phyloP scores from a whole-genome alignment of 2,113 vertebrate species.

The Carassius carassius region DNA sequence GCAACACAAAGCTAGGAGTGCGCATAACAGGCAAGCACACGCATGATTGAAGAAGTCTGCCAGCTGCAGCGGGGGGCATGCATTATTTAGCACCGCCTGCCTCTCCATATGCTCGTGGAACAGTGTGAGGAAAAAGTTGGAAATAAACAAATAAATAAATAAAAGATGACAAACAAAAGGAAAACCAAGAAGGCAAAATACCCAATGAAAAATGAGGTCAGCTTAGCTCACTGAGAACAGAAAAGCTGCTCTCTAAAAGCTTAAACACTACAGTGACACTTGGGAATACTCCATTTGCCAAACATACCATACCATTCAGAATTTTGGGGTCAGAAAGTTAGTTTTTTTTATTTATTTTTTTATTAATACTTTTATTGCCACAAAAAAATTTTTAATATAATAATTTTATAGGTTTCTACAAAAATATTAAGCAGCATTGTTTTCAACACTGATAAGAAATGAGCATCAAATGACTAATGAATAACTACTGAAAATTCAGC shows the following conservation, averaged over 20 bases:
- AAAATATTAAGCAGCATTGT: neutral
- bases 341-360: no score
- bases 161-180: neutral
- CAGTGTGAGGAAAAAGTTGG: constrained; percentile 7
- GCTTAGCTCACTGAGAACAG: neutral
- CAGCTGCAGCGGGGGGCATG: constrained; percentile 59
- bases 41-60: constrained; percentile 24
- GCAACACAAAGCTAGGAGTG: constrained; percentile 4
- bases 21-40: neutral
- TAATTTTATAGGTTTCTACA: neutral
- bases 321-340: neutral
- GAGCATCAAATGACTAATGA: neutral
- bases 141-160: constrained; percentile 1
- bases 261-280: neutral
- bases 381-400: neutral
- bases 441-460: neutral
- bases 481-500: neutral
- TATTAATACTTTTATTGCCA: neutral
- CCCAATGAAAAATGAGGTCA: neutral
- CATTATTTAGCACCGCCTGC: constrained; percentile 57
- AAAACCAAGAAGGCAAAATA: neutral
- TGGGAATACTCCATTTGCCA: neutral
- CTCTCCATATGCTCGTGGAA: constrained; percentile 27
- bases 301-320: neutral
- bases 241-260: neutral